A percentile compares a stretch with the other conserved stretches of the same genome.
Evolutionary conservation across 2,113 vertebrate genomes (phyloP).

Genomic region (Sus scrofa): DNA sequence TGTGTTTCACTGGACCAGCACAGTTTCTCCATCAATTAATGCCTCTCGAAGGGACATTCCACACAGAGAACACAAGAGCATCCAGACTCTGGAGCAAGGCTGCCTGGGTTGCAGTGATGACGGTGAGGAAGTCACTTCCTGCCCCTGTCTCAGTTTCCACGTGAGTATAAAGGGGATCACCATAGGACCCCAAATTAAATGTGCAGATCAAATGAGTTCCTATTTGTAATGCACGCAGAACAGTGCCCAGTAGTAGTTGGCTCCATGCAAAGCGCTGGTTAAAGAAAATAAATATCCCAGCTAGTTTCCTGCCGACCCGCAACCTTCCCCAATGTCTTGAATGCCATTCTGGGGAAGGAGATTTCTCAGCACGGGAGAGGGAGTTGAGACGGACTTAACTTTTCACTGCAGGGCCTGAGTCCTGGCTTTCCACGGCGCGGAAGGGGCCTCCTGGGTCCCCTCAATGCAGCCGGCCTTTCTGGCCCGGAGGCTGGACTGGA

Average conservation of each 20-base stretch:
- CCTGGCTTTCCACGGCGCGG: background rate
- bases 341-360: background rate
- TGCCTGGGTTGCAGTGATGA: background rate
- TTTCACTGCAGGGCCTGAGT: slow-evolving; percentile 60
- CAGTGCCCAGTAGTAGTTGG: background rate
- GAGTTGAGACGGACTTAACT: slow-evolving; percentile 81
- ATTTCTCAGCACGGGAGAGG: background rate
- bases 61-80: background rate
- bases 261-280: background rate
- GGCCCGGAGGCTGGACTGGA: slow-evolving; percentile 19
- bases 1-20: background rate
- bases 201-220: background rate
- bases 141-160: slow-evolving; percentile 38
- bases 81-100: background rate
- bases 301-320: background rate
- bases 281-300: background rate
- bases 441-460: background rate
- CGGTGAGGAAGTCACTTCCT: background rate
- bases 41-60: background rate
- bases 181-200: background rate
- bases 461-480: background rate
- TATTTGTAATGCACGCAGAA: background rate
- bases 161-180: background rate
- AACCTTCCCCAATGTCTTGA: background rate
- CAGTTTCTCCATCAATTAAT: background rate